These are phyloP conservation scores for rabbit (Oryctolagus cuniculus) DNA, from an alignment of 2,113 vertebrate species.

Conservation along the genomic window DNA sequence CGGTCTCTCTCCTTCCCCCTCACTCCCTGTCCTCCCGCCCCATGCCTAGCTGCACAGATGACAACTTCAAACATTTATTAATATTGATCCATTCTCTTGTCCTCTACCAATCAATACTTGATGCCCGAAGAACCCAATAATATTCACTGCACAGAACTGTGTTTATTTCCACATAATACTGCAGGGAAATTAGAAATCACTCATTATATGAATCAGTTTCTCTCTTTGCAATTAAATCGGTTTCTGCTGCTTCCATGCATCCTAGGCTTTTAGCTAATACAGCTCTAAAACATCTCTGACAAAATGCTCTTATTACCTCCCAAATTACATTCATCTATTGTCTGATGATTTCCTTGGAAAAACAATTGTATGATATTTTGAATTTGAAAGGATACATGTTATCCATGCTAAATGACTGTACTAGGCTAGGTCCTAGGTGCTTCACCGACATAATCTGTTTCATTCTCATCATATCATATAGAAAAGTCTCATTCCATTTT, in stretches of 20 bases:
- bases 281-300: constrained; percentile 21
- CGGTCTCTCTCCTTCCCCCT: not conserved
- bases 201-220: constrained; percentile 54
- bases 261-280: constrained; percentile 42
- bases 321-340: not conserved
- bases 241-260: not conserved
- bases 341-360: constrained; percentile 45
- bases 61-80: constrained; percentile 76
- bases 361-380: constrained; percentile 31
- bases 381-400: constrained; percentile 8
- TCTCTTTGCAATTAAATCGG: constrained; percentile 61
- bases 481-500: not conserved
- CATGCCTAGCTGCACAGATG: not conserved
- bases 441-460: not conserved
- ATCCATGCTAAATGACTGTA: constrained; percentile 25
- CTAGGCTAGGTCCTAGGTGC: not conserved
- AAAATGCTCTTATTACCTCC: constrained; percentile 51
- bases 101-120: constrained; percentile 71
- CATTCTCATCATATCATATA: not conserved
- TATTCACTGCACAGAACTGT: constrained; percentile 50
- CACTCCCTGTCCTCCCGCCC: not conserved
- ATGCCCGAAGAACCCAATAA: constrained; percentile 62
- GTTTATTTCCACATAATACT: constrained; percentile 69
- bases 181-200: constrained; percentile 66
- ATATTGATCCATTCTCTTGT: constrained; percentile 70